These are phyloP conservation scores for Palythoa heliodiscus DNA, from an alignment of 92 coral and sea anemone species.

Conservation along the genomic window DNA sequence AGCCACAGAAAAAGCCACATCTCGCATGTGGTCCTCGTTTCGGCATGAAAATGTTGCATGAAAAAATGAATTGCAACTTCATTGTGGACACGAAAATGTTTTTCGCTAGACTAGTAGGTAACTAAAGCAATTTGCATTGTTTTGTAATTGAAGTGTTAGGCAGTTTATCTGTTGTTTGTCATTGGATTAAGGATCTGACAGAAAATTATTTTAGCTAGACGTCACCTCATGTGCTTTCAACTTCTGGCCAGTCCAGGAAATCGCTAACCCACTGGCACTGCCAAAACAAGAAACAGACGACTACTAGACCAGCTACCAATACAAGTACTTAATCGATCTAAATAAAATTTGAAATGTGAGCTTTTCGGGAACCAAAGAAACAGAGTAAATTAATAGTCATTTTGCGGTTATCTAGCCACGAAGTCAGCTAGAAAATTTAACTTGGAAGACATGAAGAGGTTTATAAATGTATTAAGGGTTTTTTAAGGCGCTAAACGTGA, in stretches of 20 bases:
- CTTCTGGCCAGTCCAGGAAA: neutral
- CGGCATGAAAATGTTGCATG: neutral
- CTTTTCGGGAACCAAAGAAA: neutral
- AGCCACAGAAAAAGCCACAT: neutral
- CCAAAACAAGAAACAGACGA: neutral
- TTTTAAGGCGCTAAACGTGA: too few relatives aligned
- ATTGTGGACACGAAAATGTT: conserved; percentile 18
- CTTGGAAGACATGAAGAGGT: too few relatives aligned
- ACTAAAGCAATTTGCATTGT: neutral
- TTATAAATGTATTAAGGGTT: too few relatives aligned
- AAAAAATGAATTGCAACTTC: neutral
- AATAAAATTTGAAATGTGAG: neutral
- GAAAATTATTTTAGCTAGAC: neutral
- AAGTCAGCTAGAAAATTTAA: too few relatives aligned
- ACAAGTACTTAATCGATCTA: neutral
- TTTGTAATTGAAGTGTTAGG: conserved; percentile 3
- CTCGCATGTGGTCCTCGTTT: conserved; percentile 10
- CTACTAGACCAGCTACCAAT: neutral
- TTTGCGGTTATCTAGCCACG: too few relatives aligned
- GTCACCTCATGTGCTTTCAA: neutral
- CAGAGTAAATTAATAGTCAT: neutral
- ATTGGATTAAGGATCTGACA: neutral
- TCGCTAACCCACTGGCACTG: neutral
- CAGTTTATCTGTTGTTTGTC: neutral
- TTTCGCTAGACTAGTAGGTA: neutral